Conservation (phyloP, 2,888 invertebrate species). For the Epinotia nisella region DNA sequence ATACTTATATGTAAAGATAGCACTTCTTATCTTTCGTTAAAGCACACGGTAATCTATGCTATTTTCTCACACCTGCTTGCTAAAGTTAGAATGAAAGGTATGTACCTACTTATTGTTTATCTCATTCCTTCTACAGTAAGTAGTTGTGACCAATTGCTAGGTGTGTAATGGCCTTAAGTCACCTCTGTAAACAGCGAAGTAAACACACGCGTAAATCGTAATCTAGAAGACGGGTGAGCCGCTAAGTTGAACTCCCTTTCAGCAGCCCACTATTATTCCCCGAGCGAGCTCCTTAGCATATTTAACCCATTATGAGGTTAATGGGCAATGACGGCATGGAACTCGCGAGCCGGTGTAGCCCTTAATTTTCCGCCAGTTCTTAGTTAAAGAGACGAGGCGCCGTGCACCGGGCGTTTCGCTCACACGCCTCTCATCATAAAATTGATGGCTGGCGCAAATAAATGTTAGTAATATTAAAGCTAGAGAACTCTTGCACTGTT, state of each 20-base stretch:
- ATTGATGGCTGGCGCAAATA: slow-evolving; percentile 52
- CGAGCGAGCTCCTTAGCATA: slow-evolving; percentile 74
- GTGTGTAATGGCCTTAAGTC: slow-evolving; percentile 22
- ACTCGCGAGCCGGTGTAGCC: slow-evolving; percentile 56
- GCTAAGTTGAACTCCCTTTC: slow-evolving; percentile 52
- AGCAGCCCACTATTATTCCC: slow-evolving; percentile 62
- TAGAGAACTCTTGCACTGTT: not conserved
- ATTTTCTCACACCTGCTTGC: too few species aligned
- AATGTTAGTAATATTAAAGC: slow-evolving; percentile 38
- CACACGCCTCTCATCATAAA: slow-evolving; percentile 52
- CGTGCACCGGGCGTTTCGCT: slow-evolving; percentile 49
- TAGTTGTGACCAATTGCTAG: too few species aligned
- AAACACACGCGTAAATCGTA: slow-evolving; percentile 29
- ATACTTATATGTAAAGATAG: too few species aligned
- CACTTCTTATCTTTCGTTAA: too few species aligned
- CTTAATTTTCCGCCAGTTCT: slow-evolving; percentile 71
- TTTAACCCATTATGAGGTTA: slow-evolving; percentile 79
- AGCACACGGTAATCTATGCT: too few species aligned
- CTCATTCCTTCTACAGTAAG: too few species aligned
- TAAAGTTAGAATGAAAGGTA: too few species aligned
- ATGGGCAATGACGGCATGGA: slow-evolving; percentile 72
- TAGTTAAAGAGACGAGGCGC: slow-evolving; percentile 65
- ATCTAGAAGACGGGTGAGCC: slow-evolving; percentile 30
- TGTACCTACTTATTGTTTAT: too few species aligned
- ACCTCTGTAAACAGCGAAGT: slow-evolving; percentile 12